Evolutionary conservation across 1,140 invertebrate species (phyloP).

Genomic region (Aphelenchoides besseyi): DNA sequence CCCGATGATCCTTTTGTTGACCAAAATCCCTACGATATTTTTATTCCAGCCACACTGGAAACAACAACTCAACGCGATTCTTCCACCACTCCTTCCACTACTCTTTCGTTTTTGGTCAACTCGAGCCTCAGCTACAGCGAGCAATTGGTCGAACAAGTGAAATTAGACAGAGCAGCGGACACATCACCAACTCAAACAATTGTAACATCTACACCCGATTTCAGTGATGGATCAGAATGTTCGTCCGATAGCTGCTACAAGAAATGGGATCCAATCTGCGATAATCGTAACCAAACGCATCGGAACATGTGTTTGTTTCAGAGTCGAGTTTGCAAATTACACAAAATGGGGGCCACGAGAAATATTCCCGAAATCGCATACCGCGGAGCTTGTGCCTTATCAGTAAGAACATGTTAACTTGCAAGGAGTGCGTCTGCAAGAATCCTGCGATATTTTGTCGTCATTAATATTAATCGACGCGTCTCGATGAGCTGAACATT

Average conservation of each 20-base stretch:
- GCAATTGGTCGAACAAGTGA: too few species aligned
- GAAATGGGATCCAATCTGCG: slow-evolving; percentile 29
- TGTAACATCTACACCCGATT: neutral
- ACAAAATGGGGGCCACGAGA: slow-evolving; percentile 20
- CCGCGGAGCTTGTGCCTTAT: slow-evolving; percentile 16
- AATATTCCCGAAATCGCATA: slow-evolving; percentile 14
- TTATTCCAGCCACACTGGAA: neutral
- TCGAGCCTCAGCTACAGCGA: too few species aligned
- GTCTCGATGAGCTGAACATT: too few species aligned
- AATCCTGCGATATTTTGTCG: too few species aligned
- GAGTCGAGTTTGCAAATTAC: slow-evolving; percentile 31
- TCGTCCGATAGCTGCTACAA: slow-evolving; percentile 22
- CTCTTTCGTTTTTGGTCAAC: too few species aligned
- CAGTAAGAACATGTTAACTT: slow-evolving; percentile 29
- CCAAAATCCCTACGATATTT: neutral
- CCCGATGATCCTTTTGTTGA: neutral
- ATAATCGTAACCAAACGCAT: slow-evolving; percentile 27
- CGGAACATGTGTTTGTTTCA: slow-evolving; percentile 30
- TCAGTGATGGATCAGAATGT: slow-evolving; percentile 19
- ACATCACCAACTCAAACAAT: too few species aligned
- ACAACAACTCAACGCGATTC: neutral
- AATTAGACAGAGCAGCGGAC: too few species aligned
- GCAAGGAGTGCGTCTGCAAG: neutral
- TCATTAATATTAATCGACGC: too few species aligned
- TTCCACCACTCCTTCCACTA: neutral